phyloP scores from a whole-genome alignment of 2,888 invertebrate genomes.

The Idaea aversata region DNA sequence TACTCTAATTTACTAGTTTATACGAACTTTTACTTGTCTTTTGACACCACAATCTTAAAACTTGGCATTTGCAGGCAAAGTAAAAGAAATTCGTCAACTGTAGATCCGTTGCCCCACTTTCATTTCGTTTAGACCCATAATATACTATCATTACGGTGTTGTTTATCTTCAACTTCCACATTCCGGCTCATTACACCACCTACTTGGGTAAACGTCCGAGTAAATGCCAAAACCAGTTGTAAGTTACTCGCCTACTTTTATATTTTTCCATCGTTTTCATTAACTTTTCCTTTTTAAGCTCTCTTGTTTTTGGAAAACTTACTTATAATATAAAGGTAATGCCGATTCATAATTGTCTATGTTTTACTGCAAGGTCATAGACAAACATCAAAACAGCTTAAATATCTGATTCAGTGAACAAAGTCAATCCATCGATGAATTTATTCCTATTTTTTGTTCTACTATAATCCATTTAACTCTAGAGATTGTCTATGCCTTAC shows the following conservation, averaged over 20 bases:
- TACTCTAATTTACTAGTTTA: not conserved
- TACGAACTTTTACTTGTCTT: slow-evolving; percentile 11
- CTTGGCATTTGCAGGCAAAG: not conserved
- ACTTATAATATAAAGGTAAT: no score
- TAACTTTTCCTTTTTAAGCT: not conserved
- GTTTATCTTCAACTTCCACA: slow-evolving; percentile 7
- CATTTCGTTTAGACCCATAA: slow-evolving; percentile 1
- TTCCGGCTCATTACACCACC: not conserved
- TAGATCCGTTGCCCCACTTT: not conserved
- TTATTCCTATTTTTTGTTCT: no score
- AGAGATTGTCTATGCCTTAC: no score
- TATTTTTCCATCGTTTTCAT: not conserved
- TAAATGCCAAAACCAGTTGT: not conserved
- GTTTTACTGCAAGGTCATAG: no score
- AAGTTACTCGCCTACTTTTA: not conserved
- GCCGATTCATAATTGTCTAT: no score
- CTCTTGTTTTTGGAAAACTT: no score
- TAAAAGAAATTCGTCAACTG: not conserved
- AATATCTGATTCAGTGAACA: no score
- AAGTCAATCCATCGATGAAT: no score
- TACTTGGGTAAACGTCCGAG: not conserved
- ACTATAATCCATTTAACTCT: no score
- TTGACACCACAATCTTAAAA: not conserved
- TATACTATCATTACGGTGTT: slow-evolving; percentile 17
- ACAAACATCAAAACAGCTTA: no score